These are phyloP conservation scores for Sebastes taczanowskii DNA, from an alignment of 2,797 vertebrate species.

Conservation along the genomic window DNA sequence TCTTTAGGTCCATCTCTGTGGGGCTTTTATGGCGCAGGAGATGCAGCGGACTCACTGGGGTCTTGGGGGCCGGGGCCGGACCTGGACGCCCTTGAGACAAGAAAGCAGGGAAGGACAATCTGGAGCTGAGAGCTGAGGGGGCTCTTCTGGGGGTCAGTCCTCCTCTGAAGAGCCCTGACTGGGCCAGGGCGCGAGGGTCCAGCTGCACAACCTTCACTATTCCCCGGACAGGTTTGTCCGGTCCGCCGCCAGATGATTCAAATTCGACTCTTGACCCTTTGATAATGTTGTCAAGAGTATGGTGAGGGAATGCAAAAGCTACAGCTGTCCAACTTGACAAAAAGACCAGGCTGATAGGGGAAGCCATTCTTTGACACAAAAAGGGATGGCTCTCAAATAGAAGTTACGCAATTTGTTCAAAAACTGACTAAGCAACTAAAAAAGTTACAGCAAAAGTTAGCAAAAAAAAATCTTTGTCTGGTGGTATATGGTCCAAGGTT, in stretches of 20 bases:
- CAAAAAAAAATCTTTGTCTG: not conserved
- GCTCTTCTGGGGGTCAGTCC: constrained; percentile 42
- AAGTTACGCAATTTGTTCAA: not conserved
- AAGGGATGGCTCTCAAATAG: not conserved
- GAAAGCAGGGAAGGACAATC: constrained; percentile 76
- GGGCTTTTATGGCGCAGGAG: constrained; percentile 44
- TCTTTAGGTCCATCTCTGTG: constrained; percentile 59
- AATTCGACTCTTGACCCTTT: constrained; percentile 46
- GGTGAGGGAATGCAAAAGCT: constrained; percentile 63
- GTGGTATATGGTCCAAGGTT: constrained; percentile 77
- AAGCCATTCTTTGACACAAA: constrained; percentile 59
- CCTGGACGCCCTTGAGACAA: constrained; percentile 75
- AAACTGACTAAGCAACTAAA: not conserved
- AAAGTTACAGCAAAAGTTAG: not conserved
- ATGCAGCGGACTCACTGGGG: constrained; percentile 42
- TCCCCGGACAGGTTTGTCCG: constrained; percentile 66
- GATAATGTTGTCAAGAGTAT: constrained; percentile 26
- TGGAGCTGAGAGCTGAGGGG: constrained; percentile 39
- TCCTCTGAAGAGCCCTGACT: constrained; percentile 56
- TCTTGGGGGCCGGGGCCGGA: constrained; percentile 32
- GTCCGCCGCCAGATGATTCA: constrained; percentile 77
- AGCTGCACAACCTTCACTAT: constrained; percentile 76
- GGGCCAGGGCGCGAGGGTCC: constrained; percentile 59
- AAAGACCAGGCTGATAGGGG: constrained; percentile 41
- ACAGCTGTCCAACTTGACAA: constrained; percentile 35